phyloP scores from a whole-genome alignment of 2,888 invertebrate species.

The Pasiphila rectangulata region DNA sequence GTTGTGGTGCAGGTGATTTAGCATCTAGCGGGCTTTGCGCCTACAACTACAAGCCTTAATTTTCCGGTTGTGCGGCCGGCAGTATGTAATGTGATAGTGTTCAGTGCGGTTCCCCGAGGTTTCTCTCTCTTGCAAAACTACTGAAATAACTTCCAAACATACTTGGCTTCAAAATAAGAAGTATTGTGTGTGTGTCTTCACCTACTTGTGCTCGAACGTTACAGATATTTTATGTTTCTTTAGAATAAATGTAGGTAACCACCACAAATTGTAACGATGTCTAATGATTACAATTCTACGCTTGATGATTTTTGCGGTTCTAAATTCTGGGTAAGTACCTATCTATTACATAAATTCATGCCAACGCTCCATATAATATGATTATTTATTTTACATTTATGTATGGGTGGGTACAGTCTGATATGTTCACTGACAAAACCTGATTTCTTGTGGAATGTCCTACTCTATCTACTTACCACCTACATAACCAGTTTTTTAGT shows the following conservation, averaged over 20 bases:
- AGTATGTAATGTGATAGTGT: background rate
- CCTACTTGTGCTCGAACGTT: no score
- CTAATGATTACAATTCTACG: slow-evolving; percentile 69
- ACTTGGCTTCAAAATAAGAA: background rate
- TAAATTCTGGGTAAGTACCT: slow-evolving; percentile 88
- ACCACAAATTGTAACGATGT: slow-evolving; percentile 69
- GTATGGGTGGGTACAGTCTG: background rate
- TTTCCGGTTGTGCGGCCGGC: background rate
- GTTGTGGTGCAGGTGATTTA: background rate
- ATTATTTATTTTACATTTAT: background rate
- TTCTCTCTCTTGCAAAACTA: background rate
- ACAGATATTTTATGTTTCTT: background rate
- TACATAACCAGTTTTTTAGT: slow-evolving; percentile 34
- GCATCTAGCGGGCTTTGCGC: no score
- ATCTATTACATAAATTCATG: background rate
- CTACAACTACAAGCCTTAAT: background rate
- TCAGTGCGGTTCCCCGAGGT: background rate
- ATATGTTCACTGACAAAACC: background rate
- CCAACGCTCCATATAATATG: no score
- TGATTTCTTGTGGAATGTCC: slow-evolving; percentile 1
- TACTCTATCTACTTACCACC: background rate
- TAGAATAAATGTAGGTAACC: slow-evolving; percentile 25
- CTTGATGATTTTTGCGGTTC: slow-evolving; percentile 90
- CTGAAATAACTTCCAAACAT: background rate
- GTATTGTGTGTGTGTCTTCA: background rate